Conservation (phyloP, 2,113 vertebrate genomes). For the Malurus melanocephalus region DNA sequence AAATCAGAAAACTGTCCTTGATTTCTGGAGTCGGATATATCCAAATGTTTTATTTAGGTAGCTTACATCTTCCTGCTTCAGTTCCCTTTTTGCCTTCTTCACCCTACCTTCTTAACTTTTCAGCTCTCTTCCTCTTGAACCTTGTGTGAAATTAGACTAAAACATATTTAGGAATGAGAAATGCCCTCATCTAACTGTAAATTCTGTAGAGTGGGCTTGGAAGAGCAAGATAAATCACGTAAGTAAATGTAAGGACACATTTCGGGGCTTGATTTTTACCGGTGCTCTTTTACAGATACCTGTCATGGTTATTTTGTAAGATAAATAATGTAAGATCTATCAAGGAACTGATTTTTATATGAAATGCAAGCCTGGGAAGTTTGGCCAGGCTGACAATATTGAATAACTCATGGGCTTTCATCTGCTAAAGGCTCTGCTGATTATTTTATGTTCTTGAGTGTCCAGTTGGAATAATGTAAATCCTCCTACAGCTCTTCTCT, state of each 20-base stretch:
- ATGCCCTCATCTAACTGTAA: background rate
- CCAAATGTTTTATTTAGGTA: background rate
- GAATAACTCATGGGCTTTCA: background rate
- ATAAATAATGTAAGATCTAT: background rate
- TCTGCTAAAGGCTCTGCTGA: background rate
- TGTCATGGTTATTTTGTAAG: background rate
- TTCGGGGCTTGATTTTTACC: background rate
- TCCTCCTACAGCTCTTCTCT: background rate
- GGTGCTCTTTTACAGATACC: background rate
- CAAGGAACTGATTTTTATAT: background rate
- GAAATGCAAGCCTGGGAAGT: background rate
- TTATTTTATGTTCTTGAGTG: background rate
- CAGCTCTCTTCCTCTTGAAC: background rate
- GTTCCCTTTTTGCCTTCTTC: background rate
- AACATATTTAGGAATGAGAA: background rate
- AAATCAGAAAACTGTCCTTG: background rate
- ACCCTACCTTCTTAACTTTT: background rate
- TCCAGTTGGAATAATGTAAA: background rate
- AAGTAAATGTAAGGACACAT: background rate
- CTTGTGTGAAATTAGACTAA: background rate
- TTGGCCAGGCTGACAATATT: background rate
- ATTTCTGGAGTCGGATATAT: background rate
- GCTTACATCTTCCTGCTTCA: background rate
- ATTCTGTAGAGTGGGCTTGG: background rate
- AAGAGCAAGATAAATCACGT: background rate